These are phyloP conservation scores for Chydorus sphaericus DNA, from an alignment of 2,888 invertebrate genomes.

Conservation along the genomic window DNA sequence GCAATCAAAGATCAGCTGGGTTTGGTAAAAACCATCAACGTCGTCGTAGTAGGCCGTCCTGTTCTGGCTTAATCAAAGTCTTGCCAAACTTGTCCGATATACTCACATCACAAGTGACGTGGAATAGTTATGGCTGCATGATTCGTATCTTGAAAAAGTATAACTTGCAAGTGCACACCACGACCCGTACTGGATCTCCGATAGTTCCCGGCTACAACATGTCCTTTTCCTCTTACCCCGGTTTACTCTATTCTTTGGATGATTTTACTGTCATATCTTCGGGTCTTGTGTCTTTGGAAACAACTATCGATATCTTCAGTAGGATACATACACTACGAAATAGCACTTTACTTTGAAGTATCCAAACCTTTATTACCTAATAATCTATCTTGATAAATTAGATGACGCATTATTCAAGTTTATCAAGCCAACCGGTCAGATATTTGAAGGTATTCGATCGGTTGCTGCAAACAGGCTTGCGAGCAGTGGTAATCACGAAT, in stretches of 20 bases:
- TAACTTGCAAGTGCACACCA: conserved; percentile 54
- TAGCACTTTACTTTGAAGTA: no score
- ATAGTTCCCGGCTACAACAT: conserved; percentile 50
- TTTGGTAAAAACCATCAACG: not conserved
- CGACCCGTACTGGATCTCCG: conserved; percentile 28
- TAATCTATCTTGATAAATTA: no score
- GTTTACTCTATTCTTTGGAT: conserved; percentile 65
- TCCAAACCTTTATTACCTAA: no score
- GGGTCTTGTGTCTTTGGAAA: conserved; percentile 55
- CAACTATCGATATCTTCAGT: conserved; percentile 60
- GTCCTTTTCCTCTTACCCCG: conserved; percentile 72
- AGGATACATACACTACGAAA: no score
- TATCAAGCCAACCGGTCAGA: conserved; percentile 44
- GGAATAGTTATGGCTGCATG: conserved; percentile 58
- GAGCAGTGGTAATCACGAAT: conserved; percentile 40
- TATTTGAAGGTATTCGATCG: conserved; percentile 56
- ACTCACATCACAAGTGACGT: conserved; percentile 64
- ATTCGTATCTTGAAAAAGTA: conserved; percentile 69
- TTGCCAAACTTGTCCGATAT: conserved; percentile 42
- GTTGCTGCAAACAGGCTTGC: conserved; percentile 72
- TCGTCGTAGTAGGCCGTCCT: conserved; percentile 41
- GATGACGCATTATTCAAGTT: conserved; percentile 51
- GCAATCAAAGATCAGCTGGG: conserved; percentile 22
- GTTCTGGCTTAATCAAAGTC: conserved; percentile 49
- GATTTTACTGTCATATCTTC: conserved; percentile 57